Percentiles rank a stretch among this genome's conserved stretches.
phyloP scores from a whole-genome alignment of 2,113 vertebrate species.

The Erpornis zantholeuca region DNA sequence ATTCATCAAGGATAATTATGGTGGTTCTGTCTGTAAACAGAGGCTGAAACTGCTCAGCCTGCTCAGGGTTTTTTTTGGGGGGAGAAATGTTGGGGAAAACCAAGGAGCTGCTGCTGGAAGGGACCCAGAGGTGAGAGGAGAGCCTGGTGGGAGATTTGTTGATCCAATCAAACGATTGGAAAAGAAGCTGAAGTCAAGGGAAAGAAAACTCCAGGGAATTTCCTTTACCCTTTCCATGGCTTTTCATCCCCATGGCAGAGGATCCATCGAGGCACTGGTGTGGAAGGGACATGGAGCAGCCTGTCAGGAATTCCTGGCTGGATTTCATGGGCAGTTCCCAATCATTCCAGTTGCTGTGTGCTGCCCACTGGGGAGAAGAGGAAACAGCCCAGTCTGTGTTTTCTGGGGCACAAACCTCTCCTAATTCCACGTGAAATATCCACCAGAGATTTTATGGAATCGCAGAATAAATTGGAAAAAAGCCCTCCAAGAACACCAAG shows the following conservation, averaged over 20 bases:
- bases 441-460: neutral
- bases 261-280: neutral
- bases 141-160: neutral
- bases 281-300: neutral
- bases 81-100: neutral
- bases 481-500: neutral
- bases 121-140: neutral
- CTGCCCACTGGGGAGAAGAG: too few relatives aligned
- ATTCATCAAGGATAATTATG: neutral
- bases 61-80: neutral
- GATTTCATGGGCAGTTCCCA: rapidly evolving
- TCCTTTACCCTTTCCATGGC: neutral
- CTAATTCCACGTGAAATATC: rapidly evolving
- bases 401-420: neutral
- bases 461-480: neutral
- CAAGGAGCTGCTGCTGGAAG: neutral
- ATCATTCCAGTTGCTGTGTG: rapidly evolving
- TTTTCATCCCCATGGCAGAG: neutral
- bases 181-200: neutral
- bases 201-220: neutral
- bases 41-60: neutral
- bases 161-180: neutral
- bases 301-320: neutral
- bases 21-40: neutral
- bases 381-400: too few relatives aligned